Conservation (phyloP, 2,113 vertebrate genomes). For the Oreotrochilus melanogaster region DNA sequence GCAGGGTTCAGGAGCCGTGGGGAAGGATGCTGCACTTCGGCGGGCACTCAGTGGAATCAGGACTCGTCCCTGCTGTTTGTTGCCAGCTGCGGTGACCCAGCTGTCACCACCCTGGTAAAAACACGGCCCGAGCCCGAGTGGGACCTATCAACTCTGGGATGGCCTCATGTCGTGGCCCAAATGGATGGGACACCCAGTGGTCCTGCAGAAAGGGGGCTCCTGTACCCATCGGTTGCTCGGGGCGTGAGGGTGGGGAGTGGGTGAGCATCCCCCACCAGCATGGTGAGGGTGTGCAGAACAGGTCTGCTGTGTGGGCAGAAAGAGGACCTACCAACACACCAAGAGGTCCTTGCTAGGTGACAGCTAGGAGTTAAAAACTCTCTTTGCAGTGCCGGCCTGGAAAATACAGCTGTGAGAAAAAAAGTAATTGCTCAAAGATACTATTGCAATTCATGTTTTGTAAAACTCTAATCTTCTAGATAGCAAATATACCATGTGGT, state of each 20-base stretch:
- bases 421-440: not conserved
- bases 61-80: fast-evolving
- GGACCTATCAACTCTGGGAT: fast-evolving
- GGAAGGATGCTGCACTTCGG: fast-evolving
- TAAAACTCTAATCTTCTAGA: not conserved
- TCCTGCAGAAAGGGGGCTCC: not conserved
- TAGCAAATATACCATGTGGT: not conserved
- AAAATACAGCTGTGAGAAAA: not conserved
- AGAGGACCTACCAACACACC: not conserved
- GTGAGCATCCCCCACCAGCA: not conserved
- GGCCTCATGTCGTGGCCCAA: fast-evolving
- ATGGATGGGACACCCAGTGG: fast-evolving
- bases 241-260: fast-evolving
- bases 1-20: not conserved
- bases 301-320: fast-evolving
- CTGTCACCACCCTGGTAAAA: not conserved
- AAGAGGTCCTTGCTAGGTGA: too few relatives aligned
- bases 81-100: not conserved
- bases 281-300: fast-evolving
- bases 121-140: fast-evolving
- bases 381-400: too few relatives aligned
- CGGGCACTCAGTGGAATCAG: fast-evolving
- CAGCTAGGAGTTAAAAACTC: fast-evolving
- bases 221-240: fast-evolving
- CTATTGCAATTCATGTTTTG: fast-evolving